Percentiles rank a stretch among this genome's conserved stretches.
These are phyloP conservation scores for Mylabris phalerata DNA, from an alignment of 1,140 invertebrate species.

Conservation along the genomic window DNA sequence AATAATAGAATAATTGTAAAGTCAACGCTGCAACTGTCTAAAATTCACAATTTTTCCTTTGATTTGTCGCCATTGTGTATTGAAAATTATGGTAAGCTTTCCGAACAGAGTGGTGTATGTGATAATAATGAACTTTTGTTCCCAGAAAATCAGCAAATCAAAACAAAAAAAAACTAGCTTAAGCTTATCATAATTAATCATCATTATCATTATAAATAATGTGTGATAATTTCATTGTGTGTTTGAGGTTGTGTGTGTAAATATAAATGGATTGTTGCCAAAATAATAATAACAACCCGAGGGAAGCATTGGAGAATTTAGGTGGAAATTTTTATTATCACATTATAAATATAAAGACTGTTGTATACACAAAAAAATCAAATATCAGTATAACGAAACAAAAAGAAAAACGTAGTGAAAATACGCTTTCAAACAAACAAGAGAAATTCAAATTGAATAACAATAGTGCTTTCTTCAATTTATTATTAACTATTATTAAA, in stretches of 20 bases:
- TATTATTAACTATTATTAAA: no score
- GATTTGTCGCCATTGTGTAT: no score
- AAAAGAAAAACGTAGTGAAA: constrained; percentile 1
- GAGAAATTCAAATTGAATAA: not conserved
- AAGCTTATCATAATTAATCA: not conserved
- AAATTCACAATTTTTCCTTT: no score
- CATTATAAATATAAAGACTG: constrained; percentile 14
- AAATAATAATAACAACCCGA: not conserved
- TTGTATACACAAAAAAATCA: constrained; percentile 11
- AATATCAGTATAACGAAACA: constrained; percentile 19
- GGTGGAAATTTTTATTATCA: constrained; percentile 9
- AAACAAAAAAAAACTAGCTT: not conserved
- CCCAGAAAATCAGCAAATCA: no score
- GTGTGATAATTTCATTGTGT: not conserved
- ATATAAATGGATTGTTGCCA: not conserved
- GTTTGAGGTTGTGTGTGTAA: not conserved
- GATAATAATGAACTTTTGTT: no score
- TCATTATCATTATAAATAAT: not conserved
- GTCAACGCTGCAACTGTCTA: no score
- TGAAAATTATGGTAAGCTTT: no score
- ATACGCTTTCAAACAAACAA: constrained; percentile 11
- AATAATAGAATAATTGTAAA: no score
- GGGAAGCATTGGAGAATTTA: not conserved
- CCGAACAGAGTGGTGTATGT: no score
- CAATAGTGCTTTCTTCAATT: constrained; percentile 9